Evolutionary conservation across 1,140 invertebrate genomes (phyloP).

Genomic region (Gonioctena quinquepunctata): DNA sequence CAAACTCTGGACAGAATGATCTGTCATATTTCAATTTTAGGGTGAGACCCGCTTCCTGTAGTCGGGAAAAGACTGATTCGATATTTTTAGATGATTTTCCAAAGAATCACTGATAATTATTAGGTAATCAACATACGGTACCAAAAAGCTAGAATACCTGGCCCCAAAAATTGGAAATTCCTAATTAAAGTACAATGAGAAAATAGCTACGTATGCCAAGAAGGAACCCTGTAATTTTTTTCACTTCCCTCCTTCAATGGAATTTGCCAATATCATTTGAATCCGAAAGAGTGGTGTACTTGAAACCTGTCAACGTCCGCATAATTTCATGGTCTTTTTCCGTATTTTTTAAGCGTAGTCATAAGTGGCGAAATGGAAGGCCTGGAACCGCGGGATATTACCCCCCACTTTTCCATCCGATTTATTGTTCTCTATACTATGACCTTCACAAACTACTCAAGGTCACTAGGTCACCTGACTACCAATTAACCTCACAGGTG

Average conservation of each 20-base stretch:
- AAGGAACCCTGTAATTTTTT: neutral
- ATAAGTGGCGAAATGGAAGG: neutral
- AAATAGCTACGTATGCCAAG: neutral
- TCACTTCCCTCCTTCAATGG: neutral
- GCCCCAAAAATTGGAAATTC: neutral
- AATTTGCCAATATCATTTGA: neutral
- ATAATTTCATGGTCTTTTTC: neutral
- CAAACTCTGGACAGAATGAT: conserved; percentile 24
- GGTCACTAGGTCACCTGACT: too few relatives aligned
- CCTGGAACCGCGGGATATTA: too few relatives aligned
- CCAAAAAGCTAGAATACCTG: neutral
- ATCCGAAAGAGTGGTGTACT: neutral
- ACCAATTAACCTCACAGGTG: too few relatives aligned
- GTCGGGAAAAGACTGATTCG: conserved; percentile 1
- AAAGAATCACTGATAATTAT: neutral
- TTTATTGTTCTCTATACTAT: neutral
- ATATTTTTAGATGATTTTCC: too few relatives aligned
- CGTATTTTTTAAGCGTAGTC: neutral
- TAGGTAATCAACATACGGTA: neutral
- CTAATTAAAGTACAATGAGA: neutral
- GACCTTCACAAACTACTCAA: too few relatives aligned
- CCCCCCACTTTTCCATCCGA: neutral
- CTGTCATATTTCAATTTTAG: conserved; percentile 16
- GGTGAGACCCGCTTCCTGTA: conserved; percentile 13
- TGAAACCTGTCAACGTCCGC: neutral